phyloP scores from a whole-genome alignment of 2,888 invertebrate species.

The Seira sanloemensis region DNA sequence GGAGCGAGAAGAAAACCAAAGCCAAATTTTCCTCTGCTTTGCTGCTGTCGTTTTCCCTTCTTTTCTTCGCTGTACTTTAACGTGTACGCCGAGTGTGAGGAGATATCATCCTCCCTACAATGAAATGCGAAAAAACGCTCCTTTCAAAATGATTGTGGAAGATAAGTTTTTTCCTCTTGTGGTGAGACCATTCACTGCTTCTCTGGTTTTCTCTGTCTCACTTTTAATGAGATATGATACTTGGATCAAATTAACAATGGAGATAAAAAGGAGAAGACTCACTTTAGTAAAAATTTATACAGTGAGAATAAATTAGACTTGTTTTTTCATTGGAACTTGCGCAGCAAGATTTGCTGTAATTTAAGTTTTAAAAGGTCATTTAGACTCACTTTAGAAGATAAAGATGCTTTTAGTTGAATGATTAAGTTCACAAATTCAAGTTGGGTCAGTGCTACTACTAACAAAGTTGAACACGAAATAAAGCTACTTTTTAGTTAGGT shows the following conservation, averaged over 20 bases:
- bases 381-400: too few species aligned
- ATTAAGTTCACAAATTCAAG: too few species aligned
- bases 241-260: background rate
- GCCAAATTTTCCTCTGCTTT: background rate
- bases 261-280: background rate
- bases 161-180: background rate
- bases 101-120: background rate
- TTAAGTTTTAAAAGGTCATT: too few species aligned
- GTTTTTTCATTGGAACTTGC: too few species aligned
- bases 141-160: background rate
- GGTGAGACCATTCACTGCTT: background rate
- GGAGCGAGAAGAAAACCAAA: background rate
- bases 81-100: background rate
- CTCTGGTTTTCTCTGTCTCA: background rate
- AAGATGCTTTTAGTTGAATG: too few species aligned
- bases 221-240: background rate
- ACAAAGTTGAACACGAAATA: too few species aligned
- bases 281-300: too few species aligned
- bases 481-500: too few species aligned
- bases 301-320: too few species aligned
- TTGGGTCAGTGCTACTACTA: too few species aligned
- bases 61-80: background rate
- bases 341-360: too few species aligned
- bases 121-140: background rate
- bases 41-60: background rate